Evolutionary conservation across 1,140 invertebrate genomes (phyloP).

Genomic region (Oedothorax gibbosus): DNA sequence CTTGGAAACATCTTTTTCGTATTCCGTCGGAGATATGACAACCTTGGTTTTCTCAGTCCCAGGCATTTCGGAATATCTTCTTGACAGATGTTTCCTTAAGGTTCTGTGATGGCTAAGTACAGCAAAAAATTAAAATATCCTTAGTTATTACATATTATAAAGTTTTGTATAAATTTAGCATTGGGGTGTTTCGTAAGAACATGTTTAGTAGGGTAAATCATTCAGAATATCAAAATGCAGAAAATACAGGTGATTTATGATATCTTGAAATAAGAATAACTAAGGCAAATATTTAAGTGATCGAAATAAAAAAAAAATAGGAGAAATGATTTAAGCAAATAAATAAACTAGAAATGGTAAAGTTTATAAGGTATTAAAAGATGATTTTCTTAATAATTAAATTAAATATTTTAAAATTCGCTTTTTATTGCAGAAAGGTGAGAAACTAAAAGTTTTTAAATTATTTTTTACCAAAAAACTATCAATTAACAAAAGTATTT

Average conservation of each 20-base stretch:
- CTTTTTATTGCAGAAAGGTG: too few relatives aligned
- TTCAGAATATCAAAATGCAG: too few relatives aligned
- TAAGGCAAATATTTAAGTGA: background rate
- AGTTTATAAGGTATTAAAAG: too few relatives aligned
- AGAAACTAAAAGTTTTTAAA: too few relatives aligned
- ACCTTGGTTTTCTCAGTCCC: background rate
- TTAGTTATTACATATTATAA: background rate
- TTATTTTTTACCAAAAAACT: too few relatives aligned
- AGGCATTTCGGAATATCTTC: constrained; percentile 29
- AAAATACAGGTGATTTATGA: too few relatives aligned
- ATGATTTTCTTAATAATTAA: too few relatives aligned
- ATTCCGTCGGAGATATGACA: constrained; percentile 21
- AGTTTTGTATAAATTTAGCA: background rate
- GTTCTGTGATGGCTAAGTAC: constrained; percentile 28
- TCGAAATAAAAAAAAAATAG: background rate
- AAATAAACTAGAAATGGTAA: too few relatives aligned
- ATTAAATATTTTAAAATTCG: too few relatives aligned
- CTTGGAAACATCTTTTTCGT: constrained; percentile 29
- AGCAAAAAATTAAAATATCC: background rate
- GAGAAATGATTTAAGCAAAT: background rate
- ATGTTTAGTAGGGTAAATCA: too few relatives aligned
- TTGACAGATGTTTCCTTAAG: constrained; percentile 1
- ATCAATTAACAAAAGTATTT: too few relatives aligned
- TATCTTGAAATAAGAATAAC: background rate
- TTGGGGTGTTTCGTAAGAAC: too few relatives aligned